Evolutionary conservation across 92 coral and sea anemone species (phyloP).

Genomic region (Epizoanthus fatuus): DNA sequence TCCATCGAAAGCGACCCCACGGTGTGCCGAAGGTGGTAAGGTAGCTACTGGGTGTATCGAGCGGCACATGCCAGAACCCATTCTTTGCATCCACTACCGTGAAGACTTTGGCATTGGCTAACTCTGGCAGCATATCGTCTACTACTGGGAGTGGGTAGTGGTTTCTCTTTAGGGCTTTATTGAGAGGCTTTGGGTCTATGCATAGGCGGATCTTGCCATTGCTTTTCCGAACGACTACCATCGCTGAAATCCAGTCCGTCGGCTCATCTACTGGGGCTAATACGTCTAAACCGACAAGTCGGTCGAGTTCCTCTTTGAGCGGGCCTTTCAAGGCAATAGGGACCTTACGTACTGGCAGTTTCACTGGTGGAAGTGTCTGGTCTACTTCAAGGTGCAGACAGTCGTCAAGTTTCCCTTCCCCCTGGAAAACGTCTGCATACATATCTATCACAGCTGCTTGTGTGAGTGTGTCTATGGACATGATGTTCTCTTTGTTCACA

Average conservation of each 20-base stretch:
- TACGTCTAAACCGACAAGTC: slow-evolving; percentile 10
- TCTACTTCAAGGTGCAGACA: slow-evolving; percentile 42
- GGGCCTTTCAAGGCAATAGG: slow-evolving; percentile 41
- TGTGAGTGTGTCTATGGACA: slow-evolving; percentile 33
- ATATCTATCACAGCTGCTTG: slow-evolving; percentile 31
- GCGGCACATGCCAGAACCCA: slow-evolving; percentile 56
- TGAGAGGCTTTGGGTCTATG: slow-evolving; percentile 32
- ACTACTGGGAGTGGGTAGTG: slow-evolving; percentile 65
- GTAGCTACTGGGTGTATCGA: slow-evolving; percentile 43
- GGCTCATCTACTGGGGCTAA: slow-evolving; percentile 26
- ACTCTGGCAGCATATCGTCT: slow-evolving; percentile 61
- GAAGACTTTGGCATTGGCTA: slow-evolving; percentile 52
- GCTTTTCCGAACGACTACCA: slow-evolving; percentile 19
- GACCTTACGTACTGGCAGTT: slow-evolving; percentile 42
- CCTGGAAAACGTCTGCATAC: slow-evolving; percentile 50
- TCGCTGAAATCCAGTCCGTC: slow-evolving; percentile 19
- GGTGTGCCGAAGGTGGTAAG: slow-evolving; percentile 49
- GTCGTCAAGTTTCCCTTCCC: slow-evolving; percentile 51
- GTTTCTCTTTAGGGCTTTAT: slow-evolving; percentile 44
- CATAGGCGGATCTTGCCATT: slow-evolving; percentile 8
- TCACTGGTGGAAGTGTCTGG: slow-evolving; percentile 38
- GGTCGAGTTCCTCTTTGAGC: slow-evolving; percentile 29
- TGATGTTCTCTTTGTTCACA: slow-evolving; percentile 20
- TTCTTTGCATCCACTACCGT: slow-evolving; percentile 19
- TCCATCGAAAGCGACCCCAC: slow-evolving; percentile 34